A percentile compares a stretch with the other conserved stretches of the same genome.
These are phyloP conservation scores for Dendrolimus pini DNA, from an alignment of 2,888 invertebrate species.

Conservation along the genomic window DNA sequence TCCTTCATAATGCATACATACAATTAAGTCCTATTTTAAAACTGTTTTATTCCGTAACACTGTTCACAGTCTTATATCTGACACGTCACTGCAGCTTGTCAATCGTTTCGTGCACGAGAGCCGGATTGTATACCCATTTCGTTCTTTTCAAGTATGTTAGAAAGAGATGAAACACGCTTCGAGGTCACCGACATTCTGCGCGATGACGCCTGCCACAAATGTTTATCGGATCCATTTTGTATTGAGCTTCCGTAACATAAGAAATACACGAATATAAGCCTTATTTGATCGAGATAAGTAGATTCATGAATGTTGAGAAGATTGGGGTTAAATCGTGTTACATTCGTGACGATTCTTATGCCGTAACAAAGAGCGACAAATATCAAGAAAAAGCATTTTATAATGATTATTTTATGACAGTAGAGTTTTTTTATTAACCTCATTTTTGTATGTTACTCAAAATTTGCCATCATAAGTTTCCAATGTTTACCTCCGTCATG, in stretches of 20 bases:
- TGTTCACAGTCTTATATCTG: conserved; percentile 38
- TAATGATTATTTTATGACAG: no score
- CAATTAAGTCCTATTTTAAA: conserved; percentile 3
- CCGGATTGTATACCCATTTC: conserved; percentile 36
- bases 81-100: conserved; percentile 42
- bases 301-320: no score
- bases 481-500: no score
- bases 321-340: no score
- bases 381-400: no score
- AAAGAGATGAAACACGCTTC: conserved; percentile 25
- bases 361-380: no score
- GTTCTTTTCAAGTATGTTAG: conserved; percentile 12
- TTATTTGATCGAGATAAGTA: no score
- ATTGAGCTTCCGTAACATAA: conserved; percentile 16
- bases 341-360: no score
- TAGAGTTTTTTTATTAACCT: no score
- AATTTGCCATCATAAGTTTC: no score
- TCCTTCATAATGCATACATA: conserved; percentile 34
- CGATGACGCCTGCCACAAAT: conserved; percentile 9
- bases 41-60: conserved; percentile 13
- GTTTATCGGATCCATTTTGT: conserved; percentile 16
- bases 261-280: no score
- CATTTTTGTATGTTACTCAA: no score
- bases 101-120: conserved; percentile 47
- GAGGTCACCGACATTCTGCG: conserved; percentile 48